phyloP scores from a whole-genome alignment of 2,113 vertebrate genomes.

The Eulemur macaco region DNA sequence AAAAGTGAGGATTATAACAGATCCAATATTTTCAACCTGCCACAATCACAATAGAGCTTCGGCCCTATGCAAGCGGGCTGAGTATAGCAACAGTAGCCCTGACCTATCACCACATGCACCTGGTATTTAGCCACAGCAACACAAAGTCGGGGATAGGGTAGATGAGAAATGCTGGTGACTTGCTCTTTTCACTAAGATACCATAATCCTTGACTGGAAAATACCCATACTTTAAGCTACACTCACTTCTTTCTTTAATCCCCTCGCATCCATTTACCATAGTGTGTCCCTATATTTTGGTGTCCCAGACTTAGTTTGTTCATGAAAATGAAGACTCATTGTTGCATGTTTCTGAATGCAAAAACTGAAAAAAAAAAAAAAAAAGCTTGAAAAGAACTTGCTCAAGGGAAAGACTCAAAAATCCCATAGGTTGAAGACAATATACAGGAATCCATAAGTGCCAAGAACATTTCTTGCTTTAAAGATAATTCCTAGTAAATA shows the following conservation, averaged over 20 bases:
- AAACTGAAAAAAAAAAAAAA: neutral
- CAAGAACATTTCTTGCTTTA: neutral
- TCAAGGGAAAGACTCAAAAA: neutral
- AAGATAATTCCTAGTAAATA: neutral
- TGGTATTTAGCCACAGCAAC: neutral
- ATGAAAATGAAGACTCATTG: neutral
- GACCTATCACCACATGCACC: neutral
- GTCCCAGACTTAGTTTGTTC: neutral
- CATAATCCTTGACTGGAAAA: neutral
- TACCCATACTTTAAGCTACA: neutral
- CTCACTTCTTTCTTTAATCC: neutral
- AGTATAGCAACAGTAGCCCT: neutral
- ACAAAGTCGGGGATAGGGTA: neutral
- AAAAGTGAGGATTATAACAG: neutral
- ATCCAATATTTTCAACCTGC: neutral
- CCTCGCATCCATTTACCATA: neutral
- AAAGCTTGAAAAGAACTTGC: neutral
- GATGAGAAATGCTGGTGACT: neutral
- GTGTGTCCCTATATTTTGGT: neutral
- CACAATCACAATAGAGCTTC: neutral
- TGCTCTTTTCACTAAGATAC: neutral
- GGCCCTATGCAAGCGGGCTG: neutral
- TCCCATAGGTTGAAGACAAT: neutral
- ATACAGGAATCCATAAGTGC: neutral
- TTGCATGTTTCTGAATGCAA: neutral